These are phyloP conservation scores for Apamea anceps DNA, from an alignment of 2,888 invertebrate species.

Conservation along the genomic window DNA sequence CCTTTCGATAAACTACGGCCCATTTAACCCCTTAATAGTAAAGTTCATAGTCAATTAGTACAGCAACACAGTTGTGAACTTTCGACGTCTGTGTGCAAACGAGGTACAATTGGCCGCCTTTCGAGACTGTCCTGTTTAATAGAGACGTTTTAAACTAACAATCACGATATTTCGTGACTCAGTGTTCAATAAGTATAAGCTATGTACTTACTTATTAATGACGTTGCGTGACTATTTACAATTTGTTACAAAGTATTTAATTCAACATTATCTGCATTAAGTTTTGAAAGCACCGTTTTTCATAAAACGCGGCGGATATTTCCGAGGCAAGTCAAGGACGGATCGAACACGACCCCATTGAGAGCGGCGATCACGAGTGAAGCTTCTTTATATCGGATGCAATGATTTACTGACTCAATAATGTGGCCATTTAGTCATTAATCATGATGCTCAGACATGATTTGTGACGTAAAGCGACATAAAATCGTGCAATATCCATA, in stretches of 20 bases:
- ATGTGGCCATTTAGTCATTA: constrained; percentile 65
- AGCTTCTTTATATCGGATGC: constrained; percentile 42
- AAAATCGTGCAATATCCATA: constrained; percentile 56
- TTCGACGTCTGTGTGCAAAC: constrained; percentile 81
- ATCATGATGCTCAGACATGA: constrained; percentile 53
- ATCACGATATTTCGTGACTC: constrained; percentile 74
- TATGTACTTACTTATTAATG: constrained; percentile 59
- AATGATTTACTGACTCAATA: constrained; percentile 49
- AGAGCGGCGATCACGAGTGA: constrained; percentile 66
- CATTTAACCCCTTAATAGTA: constrained; percentile 85
- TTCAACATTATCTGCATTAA: constrained; percentile 55
- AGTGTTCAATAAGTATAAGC: constrained; percentile 61
- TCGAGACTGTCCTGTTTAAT: constrained; percentile 75
- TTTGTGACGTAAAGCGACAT: constrained; percentile 39
- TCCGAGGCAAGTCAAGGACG: constrained; percentile 75
- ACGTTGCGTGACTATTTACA: constrained; percentile 65
- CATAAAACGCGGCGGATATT: constrained; percentile 54
- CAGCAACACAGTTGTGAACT: constrained; percentile 84
- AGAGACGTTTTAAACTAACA: constrained; percentile 76
- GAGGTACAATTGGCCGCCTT: constrained; percentile 81
- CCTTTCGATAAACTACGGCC: constrained; percentile 76
- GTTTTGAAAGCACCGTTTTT: constrained; percentile 61
- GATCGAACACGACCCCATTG: constrained; percentile 69
- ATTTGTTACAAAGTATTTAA: constrained; percentile 58
- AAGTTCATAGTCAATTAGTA: constrained; percentile 85